Evolutionary conservation across 2,888 invertebrate genomes (phyloP).

Genomic region (Idaea aversata): DNA sequence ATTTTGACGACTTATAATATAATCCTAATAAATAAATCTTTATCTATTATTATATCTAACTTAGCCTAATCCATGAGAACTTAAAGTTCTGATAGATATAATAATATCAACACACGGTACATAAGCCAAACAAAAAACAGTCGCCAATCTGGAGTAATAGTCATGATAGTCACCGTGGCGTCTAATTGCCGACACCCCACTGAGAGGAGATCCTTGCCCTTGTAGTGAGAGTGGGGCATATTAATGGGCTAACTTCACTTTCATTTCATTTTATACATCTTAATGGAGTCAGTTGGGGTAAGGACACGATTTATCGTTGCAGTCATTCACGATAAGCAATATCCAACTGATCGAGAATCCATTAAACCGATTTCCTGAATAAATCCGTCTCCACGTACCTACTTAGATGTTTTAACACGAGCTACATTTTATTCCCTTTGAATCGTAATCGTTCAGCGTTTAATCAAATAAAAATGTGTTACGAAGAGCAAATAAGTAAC

Average conservation of each 20-base stretch:
- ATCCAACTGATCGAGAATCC: neutral
- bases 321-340: neutral
- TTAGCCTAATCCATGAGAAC: neutral
- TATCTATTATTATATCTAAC: neutral
- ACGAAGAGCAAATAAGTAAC: neutral
- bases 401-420: neutral
- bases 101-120: too few relatives aligned
- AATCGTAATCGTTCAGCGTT: neutral
- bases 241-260: too few relatives aligned
- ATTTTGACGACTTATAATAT: too few relatives aligned
- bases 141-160: neutral
- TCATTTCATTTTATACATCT: too few relatives aligned
- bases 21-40: too few relatives aligned
- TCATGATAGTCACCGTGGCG: too few relatives aligned
- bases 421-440: neutral
- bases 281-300: neutral
- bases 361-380: neutral
- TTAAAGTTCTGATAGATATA: too few relatives aligned
- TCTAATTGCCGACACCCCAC: too few relatives aligned
- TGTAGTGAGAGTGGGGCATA: too few relatives aligned
- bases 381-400: neutral
- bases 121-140: too few relatives aligned
- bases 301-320: neutral
- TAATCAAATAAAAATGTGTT: neutral
- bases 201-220: too few relatives aligned